Conservation (phyloP, 2,888 invertebrate species). For the Vannuccia rotundouncinata region DNA sequence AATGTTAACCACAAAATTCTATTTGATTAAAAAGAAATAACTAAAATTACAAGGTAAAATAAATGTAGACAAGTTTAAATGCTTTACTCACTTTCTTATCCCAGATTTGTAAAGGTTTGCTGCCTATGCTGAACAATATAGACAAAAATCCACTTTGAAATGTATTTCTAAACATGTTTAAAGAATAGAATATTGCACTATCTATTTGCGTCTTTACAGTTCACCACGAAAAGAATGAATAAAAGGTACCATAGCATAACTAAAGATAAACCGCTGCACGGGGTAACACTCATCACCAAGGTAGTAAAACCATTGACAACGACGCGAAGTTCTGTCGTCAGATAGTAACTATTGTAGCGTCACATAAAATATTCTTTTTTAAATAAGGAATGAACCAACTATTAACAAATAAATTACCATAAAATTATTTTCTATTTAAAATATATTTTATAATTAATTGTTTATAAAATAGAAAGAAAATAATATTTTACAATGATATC, state of each 20-base stretch:
- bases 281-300: neutral
- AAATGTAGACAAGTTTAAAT: no score
- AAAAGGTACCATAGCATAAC: neutral
- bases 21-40: no score
- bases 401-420: no score
- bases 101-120: slow-evolving; percentile 61
- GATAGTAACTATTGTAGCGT: neutral
- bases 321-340: neutral
- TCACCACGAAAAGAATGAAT: neutral
- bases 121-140: slow-evolving; percentile 60
- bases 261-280: neutral
- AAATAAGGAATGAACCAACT: no score
- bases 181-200: neutral
- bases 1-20: no score
- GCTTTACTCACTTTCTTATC: slow-evolving; percentile 58
- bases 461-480: no score
- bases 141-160: slow-evolving; percentile 61
- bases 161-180: slow-evolving; percentile 60
- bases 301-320: neutral
- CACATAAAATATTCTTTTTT: neutral
- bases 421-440: no score
- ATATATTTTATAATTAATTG: no score
- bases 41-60: no score
- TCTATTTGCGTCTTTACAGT: neutral
- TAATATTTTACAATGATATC: no score